These are phyloP conservation scores for Callaeas wilsoni DNA, from an alignment of 2,113 vertebrate species.

Conservation along the genomic window DNA sequence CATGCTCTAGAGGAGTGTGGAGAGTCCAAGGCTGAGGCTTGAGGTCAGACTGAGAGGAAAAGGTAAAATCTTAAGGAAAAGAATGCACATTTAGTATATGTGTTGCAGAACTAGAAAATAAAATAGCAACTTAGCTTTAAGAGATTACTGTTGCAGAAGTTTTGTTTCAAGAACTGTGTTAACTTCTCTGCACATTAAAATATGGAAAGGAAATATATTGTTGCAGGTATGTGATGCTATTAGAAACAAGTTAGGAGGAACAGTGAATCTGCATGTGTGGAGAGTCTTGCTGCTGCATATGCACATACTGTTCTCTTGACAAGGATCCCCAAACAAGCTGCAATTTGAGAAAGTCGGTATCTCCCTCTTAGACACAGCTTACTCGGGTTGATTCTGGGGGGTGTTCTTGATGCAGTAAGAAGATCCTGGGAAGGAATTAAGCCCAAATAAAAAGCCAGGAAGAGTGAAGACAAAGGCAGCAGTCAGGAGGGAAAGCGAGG, in stretches of 20 bases:
- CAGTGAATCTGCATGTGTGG: neutral
- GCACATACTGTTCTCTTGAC: neutral
- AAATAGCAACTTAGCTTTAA: neutral
- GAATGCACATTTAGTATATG: neutral
- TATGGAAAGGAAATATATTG: neutral
- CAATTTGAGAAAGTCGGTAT: neutral
- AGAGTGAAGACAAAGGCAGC: neutral
- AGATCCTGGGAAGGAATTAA: neutral
- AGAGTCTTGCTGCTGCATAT: neutral
- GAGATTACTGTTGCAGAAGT: neutral
- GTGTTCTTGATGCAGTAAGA: neutral
- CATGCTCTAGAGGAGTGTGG: neutral
- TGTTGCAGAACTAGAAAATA: neutral
- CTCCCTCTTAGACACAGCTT: neutral
- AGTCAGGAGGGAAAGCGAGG: neutral
- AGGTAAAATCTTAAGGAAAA: neutral
- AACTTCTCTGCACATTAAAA: neutral
- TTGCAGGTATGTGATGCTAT: neutral
- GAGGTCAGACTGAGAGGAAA: neutral
- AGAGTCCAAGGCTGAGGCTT: neutral
- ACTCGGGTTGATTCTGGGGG: neutral
- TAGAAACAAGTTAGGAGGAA: neutral
- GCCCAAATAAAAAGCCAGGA: neutral
- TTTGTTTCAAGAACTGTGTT: neutral
- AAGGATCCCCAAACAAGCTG: neutral